A percentile compares a stretch with the other conserved stretches of the same genome.
Evolutionary conservation across 2,888 invertebrate species (phyloP).

Genomic region (Phalangium opilio): DNA sequence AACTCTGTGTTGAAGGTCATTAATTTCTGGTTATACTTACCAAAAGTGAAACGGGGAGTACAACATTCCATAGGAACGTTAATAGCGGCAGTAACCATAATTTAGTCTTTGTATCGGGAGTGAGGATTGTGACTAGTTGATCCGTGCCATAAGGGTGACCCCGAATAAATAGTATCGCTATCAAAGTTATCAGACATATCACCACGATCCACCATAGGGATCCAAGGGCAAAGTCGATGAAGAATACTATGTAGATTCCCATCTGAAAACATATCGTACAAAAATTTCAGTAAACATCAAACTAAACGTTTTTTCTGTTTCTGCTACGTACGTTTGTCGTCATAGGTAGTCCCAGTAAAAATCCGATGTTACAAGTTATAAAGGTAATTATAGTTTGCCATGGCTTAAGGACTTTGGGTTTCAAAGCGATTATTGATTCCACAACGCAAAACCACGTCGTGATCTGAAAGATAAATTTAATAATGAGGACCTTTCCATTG

Average conservation of each 20-base stretch:
- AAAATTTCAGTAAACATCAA: no score
- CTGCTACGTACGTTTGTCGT: constrained; percentile 72
- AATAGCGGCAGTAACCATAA: constrained; percentile 19
- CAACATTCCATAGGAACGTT: constrained; percentile 66
- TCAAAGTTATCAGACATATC: constrained; percentile 42
- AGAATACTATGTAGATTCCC: constrained; percentile 50
- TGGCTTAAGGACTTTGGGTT: constrained; percentile 49
- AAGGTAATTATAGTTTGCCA: constrained; percentile 73
- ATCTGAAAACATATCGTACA: no score
- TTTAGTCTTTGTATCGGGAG: constrained; percentile 36
- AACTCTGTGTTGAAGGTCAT: no score
- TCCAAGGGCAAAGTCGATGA: constrained; percentile 65
- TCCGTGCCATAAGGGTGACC: constrained; percentile 65
- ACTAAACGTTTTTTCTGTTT: no score
- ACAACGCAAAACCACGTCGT: constrained; percentile 85
- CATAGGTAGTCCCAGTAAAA: constrained; percentile 66
- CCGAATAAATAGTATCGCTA: constrained; percentile 27
- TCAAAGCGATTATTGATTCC: constrained; percentile 63
- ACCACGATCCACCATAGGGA: constrained; percentile 76
- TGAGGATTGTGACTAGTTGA: constrained; percentile 45
- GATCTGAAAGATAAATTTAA: constrained; percentile 35
- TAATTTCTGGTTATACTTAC: constrained; percentile 36
- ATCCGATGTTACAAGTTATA: constrained; percentile 59
- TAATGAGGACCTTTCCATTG: no score
- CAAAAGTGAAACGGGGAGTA: constrained; percentile 63